Evolutionary conservation across 2,113 vertebrate species (phyloP), one percentile per base, ranked within the genome.

Genomic region (Antigone vipio): DNA sequence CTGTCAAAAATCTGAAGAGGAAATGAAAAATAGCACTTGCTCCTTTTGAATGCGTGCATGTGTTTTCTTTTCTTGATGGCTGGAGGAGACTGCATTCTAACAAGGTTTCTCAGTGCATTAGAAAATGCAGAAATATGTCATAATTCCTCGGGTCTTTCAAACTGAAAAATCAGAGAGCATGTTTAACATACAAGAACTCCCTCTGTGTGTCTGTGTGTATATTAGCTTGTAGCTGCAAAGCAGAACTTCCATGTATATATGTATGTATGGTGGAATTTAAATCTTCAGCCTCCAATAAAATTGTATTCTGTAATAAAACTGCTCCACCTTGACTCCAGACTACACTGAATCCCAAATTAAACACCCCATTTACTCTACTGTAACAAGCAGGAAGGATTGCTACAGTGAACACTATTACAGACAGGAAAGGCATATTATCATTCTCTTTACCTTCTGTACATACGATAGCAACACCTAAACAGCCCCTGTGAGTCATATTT

Each of bases 281-380:
- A 98, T 96, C 97, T 98, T 98, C 95, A 97, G 95, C 85, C 94
- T 95, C 84, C 96, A 97, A 93, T 98, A 97, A 98, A 97, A 98
- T 83, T 88, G 97, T 59, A 96, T 97, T 97, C 96, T 97, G 90
- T 92, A 98, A 98, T 97, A 98, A 98, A 98, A 97, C 94, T 93
- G 95, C 95, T 96, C 95, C 96, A 97, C 97, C 95, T 97, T 98
- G 97, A 97, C 97, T 98, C 96, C 91, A 92, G 96, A 97, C 96
- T 97, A 97, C 97, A 97, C 76, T 67, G 96, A 97, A 95, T 98
- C 92, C 96, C 97, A 98, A 98, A 98, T 98, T 97, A 98, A 98
- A 98, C 97, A 98, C 97, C 86, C 95, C 97, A 97, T 97, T 98
- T 97, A 93, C 96, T 96, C 91, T 95, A 95, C 96, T 96, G 95